Conservation (phyloP, 2,888 invertebrate species). For the Ophonus ardosiacus region DNA sequence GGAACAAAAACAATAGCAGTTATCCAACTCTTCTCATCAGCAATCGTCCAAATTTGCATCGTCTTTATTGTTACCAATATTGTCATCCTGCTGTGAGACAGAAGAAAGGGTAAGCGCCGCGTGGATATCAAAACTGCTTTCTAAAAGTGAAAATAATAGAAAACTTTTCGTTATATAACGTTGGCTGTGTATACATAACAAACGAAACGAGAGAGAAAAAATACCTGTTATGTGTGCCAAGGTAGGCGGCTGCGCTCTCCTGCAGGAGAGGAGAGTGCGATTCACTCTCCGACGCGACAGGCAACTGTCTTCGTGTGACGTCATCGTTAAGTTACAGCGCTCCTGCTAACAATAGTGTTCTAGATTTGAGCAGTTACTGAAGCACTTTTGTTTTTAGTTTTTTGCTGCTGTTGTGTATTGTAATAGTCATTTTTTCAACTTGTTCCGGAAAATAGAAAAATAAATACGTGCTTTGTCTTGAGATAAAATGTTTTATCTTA, state of each 20-base stretch:
- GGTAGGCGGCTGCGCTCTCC: slow-evolving; percentile 71
- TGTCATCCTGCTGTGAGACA: slow-evolving; percentile 36
- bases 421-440: slow-evolving; percentile 25
- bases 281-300: slow-evolving; percentile 41
- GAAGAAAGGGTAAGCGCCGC: slow-evolving; percentile 46
- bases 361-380: neutral
- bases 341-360: slow-evolving; percentile 38
- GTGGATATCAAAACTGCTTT: slow-evolving; percentile 70
- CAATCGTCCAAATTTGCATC: slow-evolving; percentile 53
- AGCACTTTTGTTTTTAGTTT: slow-evolving; percentile 32
- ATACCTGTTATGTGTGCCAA: slow-evolving; percentile 72
- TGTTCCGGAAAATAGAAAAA: slow-evolving; percentile 37
- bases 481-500: slow-evolving; percentile 33
- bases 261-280: slow-evolving; percentile 41
- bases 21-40: slow-evolving; percentile 54
- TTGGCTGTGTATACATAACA: slow-evolving; percentile 73
- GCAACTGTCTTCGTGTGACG: slow-evolving; percentile 46
- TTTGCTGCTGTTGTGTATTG: neutral
- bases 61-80: slow-evolving; percentile 24
- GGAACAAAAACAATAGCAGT: slow-evolving; percentile 48
- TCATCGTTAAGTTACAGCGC: slow-evolving; percentile 34
- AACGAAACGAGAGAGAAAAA: slow-evolving; percentile 68
- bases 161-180: slow-evolving; percentile 74
- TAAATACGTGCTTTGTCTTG: slow-evolving; percentile 7
- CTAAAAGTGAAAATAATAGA: slow-evolving; percentile 76